phyloP scores from a whole-genome alignment of 2,113 vertebrate genomes.

The Polypterus senegalus region DNA sequence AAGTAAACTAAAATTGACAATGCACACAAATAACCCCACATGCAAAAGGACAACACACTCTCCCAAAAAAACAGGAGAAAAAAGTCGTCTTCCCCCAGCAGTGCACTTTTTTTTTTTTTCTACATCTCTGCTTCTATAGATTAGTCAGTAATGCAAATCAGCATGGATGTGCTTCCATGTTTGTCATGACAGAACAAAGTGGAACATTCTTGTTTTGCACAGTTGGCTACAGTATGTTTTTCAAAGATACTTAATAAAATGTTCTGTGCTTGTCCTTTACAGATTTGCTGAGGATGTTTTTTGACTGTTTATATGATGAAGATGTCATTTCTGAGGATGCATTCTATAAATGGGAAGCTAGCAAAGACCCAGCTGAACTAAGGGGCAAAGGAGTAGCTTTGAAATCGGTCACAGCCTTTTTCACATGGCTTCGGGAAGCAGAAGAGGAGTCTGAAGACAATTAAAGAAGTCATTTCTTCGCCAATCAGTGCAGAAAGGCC shows the following conservation, averaged over 20 bases:
- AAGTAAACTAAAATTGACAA: too few species aligned
- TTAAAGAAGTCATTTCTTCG: slow-evolving; percentile 58
- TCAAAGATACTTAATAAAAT: not conserved
- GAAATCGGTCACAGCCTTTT: slow-evolving; percentile 89
- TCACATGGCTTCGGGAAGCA: slow-evolving; percentile 93
- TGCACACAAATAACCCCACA: too few species aligned
- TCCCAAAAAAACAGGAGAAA: too few species aligned
- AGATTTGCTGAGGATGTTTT: slow-evolving; percentile 96
- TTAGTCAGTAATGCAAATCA: too few species aligned
- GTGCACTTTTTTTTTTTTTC: too few species aligned
- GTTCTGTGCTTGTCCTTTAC: slow-evolving; percentile 5
- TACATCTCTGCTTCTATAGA: too few species aligned
- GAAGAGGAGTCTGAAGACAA: slow-evolving; percentile 98
- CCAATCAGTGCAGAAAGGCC: slow-evolving; percentile 69
- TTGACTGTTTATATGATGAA: slow-evolving; percentile 94
- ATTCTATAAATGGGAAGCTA: slow-evolving; percentile 93
- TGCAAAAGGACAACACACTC: too few species aligned
- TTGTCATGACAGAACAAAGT: not conserved
- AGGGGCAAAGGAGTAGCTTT: slow-evolving; percentile 85
- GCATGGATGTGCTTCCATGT: too few species aligned
- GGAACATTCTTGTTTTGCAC: not conserved
- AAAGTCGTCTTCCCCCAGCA: too few species aligned
- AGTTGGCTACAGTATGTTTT: not conserved
- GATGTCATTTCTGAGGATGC: slow-evolving; percentile 96
- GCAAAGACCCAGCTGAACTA: slow-evolving; percentile 90